Percentiles rank a stretch among this genome's conserved stretches.
Evolutionary conservation across 2,113 vertebrate species (phyloP).

Genomic region (Tichodroma muraria): DNA sequence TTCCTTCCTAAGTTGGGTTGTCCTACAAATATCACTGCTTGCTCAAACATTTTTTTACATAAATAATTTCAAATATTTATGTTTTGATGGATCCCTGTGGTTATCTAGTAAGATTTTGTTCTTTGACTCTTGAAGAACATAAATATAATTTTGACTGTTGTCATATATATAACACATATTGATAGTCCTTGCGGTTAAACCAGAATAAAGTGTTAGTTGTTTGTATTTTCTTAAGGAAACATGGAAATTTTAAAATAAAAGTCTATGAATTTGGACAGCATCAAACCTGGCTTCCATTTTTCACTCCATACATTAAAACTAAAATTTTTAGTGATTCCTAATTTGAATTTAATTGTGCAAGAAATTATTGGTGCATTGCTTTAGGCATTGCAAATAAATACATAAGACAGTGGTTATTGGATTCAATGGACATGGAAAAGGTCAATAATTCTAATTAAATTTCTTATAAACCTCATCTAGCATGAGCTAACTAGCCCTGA

Average conservation of each 20-base stretch:
- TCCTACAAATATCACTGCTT: neutral
- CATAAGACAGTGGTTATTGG: neutral
- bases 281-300: neutral
- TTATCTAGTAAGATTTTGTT: neutral
- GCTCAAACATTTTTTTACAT: neutral
- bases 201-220: neutral
- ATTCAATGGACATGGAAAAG: neutral
- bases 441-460: conserved; percentile 22
- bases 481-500: neutral
- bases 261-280: neutral
- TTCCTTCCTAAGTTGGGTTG: neutral
- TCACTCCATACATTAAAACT: neutral
- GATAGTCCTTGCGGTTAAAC: neutral
- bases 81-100: neutral
- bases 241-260: neutral
- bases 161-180: neutral
- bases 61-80: neutral
- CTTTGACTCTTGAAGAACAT: neutral
- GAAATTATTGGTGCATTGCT: neutral
- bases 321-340: neutral
- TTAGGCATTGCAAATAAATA: neutral
- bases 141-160: neutral
- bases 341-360: conserved; percentile 3
- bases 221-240: neutral
- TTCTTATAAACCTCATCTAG: neutral